Evolutionary conservation across 2,113 vertebrate genomes (phyloP).

Genomic region (Xiphophorus couchianus): DNA sequence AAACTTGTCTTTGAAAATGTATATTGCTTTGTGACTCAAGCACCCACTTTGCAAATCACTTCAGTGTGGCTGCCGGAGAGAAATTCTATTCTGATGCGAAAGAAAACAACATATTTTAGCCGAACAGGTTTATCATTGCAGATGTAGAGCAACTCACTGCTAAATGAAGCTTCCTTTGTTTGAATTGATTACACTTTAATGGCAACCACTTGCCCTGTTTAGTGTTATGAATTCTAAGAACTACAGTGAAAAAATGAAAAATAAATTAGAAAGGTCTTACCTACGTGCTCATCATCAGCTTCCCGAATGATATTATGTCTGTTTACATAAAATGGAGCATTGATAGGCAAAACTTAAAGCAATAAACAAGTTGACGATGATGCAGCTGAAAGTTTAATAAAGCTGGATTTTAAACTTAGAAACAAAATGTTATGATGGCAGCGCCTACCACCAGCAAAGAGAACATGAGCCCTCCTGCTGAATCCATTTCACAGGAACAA

Average conservation of each 20-base stretch:
- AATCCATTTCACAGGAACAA: too few species aligned
- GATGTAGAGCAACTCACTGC: conserved; percentile 14
- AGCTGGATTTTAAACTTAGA: too few species aligned
- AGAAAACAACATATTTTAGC: conserved; percentile 15
- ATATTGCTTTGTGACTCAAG: conserved; percentile 34
- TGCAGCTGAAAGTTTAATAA: too few species aligned
- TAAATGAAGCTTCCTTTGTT: conserved; percentile 47
- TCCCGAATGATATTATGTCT: background rate
- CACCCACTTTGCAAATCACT: conserved; percentile 45
- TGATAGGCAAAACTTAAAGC: too few species aligned
- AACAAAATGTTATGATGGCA: too few species aligned
- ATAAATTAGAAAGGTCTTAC: background rate
- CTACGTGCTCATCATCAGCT: accelerated
- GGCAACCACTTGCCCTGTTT: conserved; percentile 10
- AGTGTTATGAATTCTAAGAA: conserved; percentile 6
- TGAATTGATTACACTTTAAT: conserved; percentile 41
- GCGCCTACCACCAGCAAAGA: too few species aligned
- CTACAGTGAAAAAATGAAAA: background rate
- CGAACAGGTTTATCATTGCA: conserved; percentile 33
- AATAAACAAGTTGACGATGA: too few species aligned
- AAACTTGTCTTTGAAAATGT: conserved; percentile 36
- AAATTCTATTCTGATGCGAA: conserved; percentile 35
- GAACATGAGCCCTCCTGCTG: too few species aligned
- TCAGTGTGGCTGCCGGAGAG: conserved; percentile 17
- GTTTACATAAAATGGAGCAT: background rate